Evolutionary conservation across 2,797 vertebrate genomes (phyloP), one percentile per base, ranked within the genome.

Genomic region (Periparus ater): DNA sequence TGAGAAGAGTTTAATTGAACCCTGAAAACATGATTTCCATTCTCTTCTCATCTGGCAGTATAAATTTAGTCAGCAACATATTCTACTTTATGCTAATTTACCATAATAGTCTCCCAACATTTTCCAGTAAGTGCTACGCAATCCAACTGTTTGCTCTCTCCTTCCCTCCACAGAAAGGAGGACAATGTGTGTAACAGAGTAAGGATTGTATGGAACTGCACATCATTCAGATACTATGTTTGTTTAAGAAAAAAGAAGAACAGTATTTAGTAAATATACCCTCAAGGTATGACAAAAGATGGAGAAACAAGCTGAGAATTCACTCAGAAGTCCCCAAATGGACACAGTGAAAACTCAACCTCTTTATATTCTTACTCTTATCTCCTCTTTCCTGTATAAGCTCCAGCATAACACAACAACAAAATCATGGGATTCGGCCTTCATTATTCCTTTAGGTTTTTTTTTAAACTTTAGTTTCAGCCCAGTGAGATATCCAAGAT

Each of bases 1-100:
- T 80, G 65, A 89, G 38, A 88, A 83, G 57, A 81, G 62, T 81
- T 86, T 86, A 96, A 91, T 42, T 66, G 85, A 91, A 86, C 58
- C 62, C 91, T 78, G 68, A 80, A 94, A 93, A 88, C 29, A 30
- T n/a, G 54, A 68, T 61, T 76, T 93, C 36, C 62, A 72, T 45
- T 85, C 58, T 34, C 34, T 70, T 89, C 83, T 90, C 63, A 51
- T 73, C 22, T 91, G 53, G 40, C 48, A 80, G n/a, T 6, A 75
- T 30, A 60, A 89, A 85, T 85, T 91, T 53, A 81, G 62, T 51
- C 48, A 90, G 45, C 47, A 94, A 70, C 32, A 53, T 73, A 65
- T 58, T 91, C 57, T 77, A 10, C 44, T 77, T n/a, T 27, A 47
- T 42, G 47, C 42, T 85, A 80, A 89, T 91, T 85, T 34, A 78